Evolutionary conservation across 2,113 vertebrate genomes (phyloP), one percentile per base, ranked within the genome.

Genomic region (Mus pahari): DNA sequence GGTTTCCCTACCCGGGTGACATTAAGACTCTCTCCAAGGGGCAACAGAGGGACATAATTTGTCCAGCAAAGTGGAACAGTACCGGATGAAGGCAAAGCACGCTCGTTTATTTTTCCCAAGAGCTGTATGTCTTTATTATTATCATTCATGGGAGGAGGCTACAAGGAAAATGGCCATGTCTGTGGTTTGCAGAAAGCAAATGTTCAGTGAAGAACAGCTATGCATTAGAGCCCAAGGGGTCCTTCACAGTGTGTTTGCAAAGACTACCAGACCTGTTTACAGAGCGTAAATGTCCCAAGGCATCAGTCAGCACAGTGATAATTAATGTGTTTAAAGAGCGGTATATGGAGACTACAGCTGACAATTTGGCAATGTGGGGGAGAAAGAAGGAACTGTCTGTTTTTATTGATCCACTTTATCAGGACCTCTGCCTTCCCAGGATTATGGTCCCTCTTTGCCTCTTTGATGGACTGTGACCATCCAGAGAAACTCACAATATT

Each of bases 241-340:
- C 74, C 50, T 33, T 84, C 20, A 33, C 73, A 60, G 86, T 87
- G 84, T 79, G 78, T 95, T 92, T 95, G 68, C 74, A 68, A 95
- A 96, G 86, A 96, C 94, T 28, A 71, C 83, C 95, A 97, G 97
- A 81, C 64, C 92, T 97, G 94, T 97, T 97, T 96, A 96, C 86
- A 92, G 91, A 22, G 24, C 89, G 58, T 95, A 94, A 94, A 66
- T 87, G 94, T 93, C 92, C 91, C 92, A 94, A 42, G 62, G 95
- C 92, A 77, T 94, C 91, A 62, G 68, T 94, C 94, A 91, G 71
- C 96, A 36, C 89, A 55, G 89, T 81, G 82, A 95, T 90, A 96
- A 97, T 96, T 94, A 95, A 97, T 79, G 89, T 96, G 92, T 79
- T 91, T 95, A 94, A 96, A 95, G 92, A 91, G 62, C 12, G 71